phyloP scores from a whole-genome alignment of 2,797 vertebrate genomes.

The Sus cebifrons region DNA sequence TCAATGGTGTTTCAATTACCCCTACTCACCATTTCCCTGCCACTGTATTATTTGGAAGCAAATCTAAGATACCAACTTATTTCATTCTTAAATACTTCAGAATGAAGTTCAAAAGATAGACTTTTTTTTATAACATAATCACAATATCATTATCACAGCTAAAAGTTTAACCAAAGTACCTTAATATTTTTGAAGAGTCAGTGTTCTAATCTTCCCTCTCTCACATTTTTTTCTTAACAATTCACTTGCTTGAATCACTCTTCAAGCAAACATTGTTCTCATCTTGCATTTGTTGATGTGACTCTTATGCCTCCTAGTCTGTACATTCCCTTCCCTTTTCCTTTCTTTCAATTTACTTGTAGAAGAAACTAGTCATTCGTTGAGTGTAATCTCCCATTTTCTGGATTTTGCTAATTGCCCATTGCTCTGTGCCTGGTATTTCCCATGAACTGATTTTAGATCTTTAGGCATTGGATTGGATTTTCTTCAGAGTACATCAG shows the following conservation, averaged over 20 bases:
- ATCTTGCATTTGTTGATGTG: not conserved
- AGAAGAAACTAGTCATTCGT: not conserved
- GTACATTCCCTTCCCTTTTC: not conserved
- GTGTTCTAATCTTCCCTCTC: not conserved
- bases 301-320: not conserved
- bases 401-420: not conserved
- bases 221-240: not conserved
- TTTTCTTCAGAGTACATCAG: not conserved
- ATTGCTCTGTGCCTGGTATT: not conserved
- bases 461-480: not conserved
- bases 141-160: not conserved
- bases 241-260: not conserved
- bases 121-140: not conserved
- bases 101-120: not conserved
- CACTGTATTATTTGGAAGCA: not conserved
- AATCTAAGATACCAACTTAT: not conserved
- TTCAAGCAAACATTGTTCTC: not conserved
- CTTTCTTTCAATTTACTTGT: not conserved
- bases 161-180: not conserved
- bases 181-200: not conserved
- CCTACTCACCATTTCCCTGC: not conserved
- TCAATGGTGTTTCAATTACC: not conserved
- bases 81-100: not conserved
- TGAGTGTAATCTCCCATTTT: not conserved
- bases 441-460: not conserved